A percentile compares a stretch with the other conserved stretches of the same genome.
phyloP scores from a whole-genome alignment of 2,888 invertebrate genomes.

The Resseliella maxima region DNA sequence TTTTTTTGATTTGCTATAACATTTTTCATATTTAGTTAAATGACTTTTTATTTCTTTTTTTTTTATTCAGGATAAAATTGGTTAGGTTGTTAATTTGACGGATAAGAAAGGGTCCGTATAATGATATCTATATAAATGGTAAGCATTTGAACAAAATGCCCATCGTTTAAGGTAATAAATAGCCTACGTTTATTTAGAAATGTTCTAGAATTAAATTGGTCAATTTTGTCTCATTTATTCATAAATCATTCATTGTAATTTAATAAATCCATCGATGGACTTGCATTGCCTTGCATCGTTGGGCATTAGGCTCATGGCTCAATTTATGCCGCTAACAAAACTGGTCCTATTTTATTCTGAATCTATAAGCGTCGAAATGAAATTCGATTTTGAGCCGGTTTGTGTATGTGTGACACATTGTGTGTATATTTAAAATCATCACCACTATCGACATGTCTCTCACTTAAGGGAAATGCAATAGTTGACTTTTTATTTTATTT shows the following conservation, averaged over 20 bases:
- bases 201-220: neutral
- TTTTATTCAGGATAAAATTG: neutral
- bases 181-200: slow-evolving; percentile 10
- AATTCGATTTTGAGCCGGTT: neutral
- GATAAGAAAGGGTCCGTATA: neutral
- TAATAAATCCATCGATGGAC: no score
- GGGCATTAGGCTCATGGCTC: neutral
- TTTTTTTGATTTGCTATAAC: neutral
- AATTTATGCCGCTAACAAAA: neutral
- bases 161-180: neutral
- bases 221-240: neutral
- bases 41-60: neutral
- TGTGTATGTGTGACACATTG: no score
- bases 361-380: neutral
- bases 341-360: neutral
- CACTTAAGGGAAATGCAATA: neutral
- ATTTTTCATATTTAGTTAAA: neutral
- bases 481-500: neutral
- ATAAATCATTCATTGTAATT: neutral
- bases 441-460: neutral
- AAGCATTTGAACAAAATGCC: neutral
- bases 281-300: neutral
- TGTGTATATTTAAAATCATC: neutral
- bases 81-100: neutral
- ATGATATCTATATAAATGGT: neutral